Evolutionary conservation across 1,140 invertebrate species (phyloP), one percentile per base, ranked within the genome.

Genomic region (Hormaphis cornu): DNA sequence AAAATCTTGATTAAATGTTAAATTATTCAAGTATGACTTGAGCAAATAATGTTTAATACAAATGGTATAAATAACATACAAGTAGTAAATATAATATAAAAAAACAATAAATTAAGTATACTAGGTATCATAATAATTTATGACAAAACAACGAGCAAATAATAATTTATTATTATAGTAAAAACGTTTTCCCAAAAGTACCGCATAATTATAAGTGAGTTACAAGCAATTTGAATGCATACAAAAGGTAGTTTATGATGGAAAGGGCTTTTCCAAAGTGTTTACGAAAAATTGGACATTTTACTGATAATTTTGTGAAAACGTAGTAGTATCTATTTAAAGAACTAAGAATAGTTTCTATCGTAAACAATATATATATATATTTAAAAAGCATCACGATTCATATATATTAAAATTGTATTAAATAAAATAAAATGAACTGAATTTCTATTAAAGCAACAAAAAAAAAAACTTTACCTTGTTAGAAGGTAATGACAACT

Each of bases 401-500:
- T n/a, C n/a, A n/a, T n/a, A n/a, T n/a, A n/a, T n/a, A n/a, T n/a
- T n/a, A n/a, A 58, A 58, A 20, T 35, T 35, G 33, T 10, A 16
- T 16, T 14, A 42, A 59, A 16, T 10, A 59, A 44, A 61, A 61
- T 22, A 35, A 56, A 56, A 42, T 40, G 10, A 61, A 61, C 24
- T 35, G 54, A 58, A 58, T 58, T 37, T 12, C 24, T 58, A 58
- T 58, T 40, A 46, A 46, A 63, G 18, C 28, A 66, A 66, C 4
- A 18, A 66, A 35, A 63, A 48, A 50, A 33, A 63, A 48, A 50
- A 33, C 44, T 66, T 66, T 66, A 66, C 61, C 61, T 66, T 66
- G 44, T 66, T 44, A 66, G 61, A 66, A 66, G 61, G 61, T 66
- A 66, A 50, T 46, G 61, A 66, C 61, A 66, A 50, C 61, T 66